These are phyloP conservation scores for Rhabdornis inornatus DNA, from an alignment of 2,113 vertebrate species.

Conservation along the genomic window DNA sequence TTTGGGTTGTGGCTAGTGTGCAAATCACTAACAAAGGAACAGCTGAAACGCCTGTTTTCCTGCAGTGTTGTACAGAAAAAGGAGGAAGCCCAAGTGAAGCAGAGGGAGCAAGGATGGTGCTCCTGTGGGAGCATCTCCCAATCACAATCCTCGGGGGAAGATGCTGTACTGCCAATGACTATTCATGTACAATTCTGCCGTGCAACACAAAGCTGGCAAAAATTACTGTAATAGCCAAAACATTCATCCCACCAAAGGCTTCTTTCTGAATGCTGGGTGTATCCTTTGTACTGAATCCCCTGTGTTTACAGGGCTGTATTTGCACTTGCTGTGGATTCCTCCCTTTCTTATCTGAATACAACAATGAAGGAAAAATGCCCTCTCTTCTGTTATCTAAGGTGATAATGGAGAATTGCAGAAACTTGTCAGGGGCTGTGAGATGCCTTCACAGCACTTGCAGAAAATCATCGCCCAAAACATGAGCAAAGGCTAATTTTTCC, in stretches of 20 bases:
- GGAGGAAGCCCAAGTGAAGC: not conserved
- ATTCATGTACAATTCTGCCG: not conserved
- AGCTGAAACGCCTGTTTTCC: not conserved
- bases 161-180: not conserved
- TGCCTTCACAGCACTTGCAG: not conserved
- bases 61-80: not conserved
- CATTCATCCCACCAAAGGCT: not conserved
- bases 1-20: not conserved
- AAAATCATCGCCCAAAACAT: constrained; percentile 9
- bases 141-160: not conserved
- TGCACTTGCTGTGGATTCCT: constrained; percentile 38
- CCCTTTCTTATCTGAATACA: constrained; percentile 52
- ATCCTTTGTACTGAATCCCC: not conserved
- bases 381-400: constrained; percentile 47
- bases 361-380: constrained; percentile 53
- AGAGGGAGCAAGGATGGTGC: not conserved
- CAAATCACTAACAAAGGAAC: not conserved
- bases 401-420: constrained; percentile 63
- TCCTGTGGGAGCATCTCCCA: not conserved
- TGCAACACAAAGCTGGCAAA: not conserved
- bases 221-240: not conserved
- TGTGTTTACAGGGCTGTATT: constrained; percentile 60
- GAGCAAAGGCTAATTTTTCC: constrained; percentile 44
- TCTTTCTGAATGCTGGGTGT: not conserved
- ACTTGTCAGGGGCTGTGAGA: not conserved